Percentiles rank a stretch among this genome's conserved stretches.
phyloP scores from a whole-genome alignment of 2,797 vertebrate species.

The Salmo trutta region DNA sequence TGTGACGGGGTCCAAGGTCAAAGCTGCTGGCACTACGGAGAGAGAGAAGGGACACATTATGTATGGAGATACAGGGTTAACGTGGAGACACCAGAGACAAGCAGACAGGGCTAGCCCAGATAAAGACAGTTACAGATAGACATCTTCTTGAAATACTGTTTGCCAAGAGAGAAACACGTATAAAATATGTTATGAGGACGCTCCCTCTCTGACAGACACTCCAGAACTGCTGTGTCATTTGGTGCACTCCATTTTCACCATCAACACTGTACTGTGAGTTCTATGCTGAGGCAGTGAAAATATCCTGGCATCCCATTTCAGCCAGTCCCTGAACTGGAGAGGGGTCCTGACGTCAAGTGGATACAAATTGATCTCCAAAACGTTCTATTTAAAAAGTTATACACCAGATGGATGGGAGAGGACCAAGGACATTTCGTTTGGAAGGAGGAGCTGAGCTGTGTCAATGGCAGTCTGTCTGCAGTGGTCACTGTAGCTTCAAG shows the following conservation, averaged over 20 bases:
- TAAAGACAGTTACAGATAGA: no score
- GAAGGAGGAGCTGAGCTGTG: not conserved
- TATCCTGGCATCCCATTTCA: not conserved
- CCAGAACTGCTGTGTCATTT: constrained; percentile 32
- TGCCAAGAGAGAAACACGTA: constrained; percentile 9
- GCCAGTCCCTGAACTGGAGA: constrained; percentile 24
- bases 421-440: constrained; percentile 1
- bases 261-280: constrained; percentile 21
- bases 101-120: no score
- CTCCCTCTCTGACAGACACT: constrained; percentile 22
- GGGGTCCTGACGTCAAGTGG: not conserved
- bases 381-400: constrained; percentile 1
- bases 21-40: constrained; percentile 83
- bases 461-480: not conserved
- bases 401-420: constrained; percentile 19
- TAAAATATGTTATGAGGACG: constrained; percentile 26
- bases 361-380: constrained; percentile 23
- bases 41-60: constrained; percentile 7
- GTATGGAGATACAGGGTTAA: not conserved
- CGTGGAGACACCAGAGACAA: no score
- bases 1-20: constrained; percentile 93
- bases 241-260: constrained; percentile 24
- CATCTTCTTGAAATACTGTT: not conserved
- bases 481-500: not conserved
- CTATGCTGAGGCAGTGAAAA: constrained; percentile 38